Conservation (phyloP, 2,888 invertebrate genomes). For the Liposcelis brunnea region DNA sequence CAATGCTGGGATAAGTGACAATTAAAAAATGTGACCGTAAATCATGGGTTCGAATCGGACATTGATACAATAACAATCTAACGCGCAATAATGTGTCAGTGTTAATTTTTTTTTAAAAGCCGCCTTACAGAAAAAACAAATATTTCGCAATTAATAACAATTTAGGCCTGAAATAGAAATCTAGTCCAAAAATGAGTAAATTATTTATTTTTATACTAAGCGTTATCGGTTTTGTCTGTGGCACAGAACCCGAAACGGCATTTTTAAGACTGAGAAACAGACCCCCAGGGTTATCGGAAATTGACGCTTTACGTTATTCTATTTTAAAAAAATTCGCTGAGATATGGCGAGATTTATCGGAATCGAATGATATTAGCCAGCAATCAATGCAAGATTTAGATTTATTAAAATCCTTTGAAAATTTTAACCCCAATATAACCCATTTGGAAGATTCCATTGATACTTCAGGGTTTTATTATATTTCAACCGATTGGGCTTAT, state of each 20-base stretch:
- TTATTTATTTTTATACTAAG: not conserved
- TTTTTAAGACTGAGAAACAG: constrained; percentile 14
- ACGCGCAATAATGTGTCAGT: no score
- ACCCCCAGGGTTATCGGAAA: constrained; percentile 11
- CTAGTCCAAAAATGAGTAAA: not conserved
- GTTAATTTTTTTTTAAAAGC: no score
- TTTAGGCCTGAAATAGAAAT: not conserved
- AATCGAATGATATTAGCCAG: constrained; percentile 29
- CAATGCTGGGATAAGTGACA: no score
- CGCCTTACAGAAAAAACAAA: not conserved
- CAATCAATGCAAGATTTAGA: constrained; percentile 30
- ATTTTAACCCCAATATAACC: constrained; percentile 29
- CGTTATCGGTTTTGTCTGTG: constrained; percentile 6
- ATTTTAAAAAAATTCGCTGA: constrained; percentile 31
- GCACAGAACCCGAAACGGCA: not conserved
- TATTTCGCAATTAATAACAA: no score
- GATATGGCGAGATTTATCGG: constrained; percentile 38
- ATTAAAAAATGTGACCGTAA: no score
- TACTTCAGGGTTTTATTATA: constrained; percentile 17
- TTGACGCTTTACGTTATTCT: not conserved
- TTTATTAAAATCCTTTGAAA: constrained; percentile 38
- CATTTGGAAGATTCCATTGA: constrained; percentile 17
- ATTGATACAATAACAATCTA: no score
- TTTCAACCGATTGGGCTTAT: constrained; percentile 39
- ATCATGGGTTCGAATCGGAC: no score